Base-by-base conservation (phyloP, 2,888 invertebrate species). In the Dryadula phaetusa region DNA sequence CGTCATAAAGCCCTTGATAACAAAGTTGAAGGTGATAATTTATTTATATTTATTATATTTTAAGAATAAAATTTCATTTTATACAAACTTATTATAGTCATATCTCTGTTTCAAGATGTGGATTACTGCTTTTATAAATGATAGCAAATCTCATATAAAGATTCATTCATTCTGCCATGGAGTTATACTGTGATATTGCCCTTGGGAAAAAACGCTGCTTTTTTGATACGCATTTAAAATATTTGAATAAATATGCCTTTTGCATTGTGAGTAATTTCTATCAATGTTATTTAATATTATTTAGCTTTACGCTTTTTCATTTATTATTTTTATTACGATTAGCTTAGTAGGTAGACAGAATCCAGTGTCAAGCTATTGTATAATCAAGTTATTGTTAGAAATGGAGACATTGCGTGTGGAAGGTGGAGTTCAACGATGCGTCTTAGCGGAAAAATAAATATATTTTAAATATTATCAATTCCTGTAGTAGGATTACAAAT, bases 221-320 rank as follows among this genome's bases (percentile, higher is more conserved):
- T 56, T 40, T 40, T 37, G n/a, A 20, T 25, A 7, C 54, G 22
- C 7, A 28, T 44, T 1, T 56, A 12, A 32, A 16, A 37, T 3
- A 46, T 8, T 42, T 20, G 3, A 25, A 40, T 12, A 47, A 80
- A 74, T 61, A 86, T 86, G 86, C 80, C 85, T 47, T 78, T 86
- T 70, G 86, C 84, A 78, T 85, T 85, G 86, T 86, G 75, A 86
- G 86, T 85, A 73, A 18, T 10, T 25, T 37, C 18, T 14, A 22
- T n/a, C n/a, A 34, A 1, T 56, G 37, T 40, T 28, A 34, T 56
- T 20, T 54, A 20, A 20, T 16, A 18, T 7, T 37, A 12, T 12
- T 37, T 37, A 37, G 32, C 32, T 34, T 34, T 8, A 34, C 8
- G 1, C 32, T 8, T 34, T 34, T 34, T 8, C n/a, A n/a, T n/a